Base-by-base conservation (phyloP, 2,113 vertebrate species). In the Leptocoma aspasia region DNA sequence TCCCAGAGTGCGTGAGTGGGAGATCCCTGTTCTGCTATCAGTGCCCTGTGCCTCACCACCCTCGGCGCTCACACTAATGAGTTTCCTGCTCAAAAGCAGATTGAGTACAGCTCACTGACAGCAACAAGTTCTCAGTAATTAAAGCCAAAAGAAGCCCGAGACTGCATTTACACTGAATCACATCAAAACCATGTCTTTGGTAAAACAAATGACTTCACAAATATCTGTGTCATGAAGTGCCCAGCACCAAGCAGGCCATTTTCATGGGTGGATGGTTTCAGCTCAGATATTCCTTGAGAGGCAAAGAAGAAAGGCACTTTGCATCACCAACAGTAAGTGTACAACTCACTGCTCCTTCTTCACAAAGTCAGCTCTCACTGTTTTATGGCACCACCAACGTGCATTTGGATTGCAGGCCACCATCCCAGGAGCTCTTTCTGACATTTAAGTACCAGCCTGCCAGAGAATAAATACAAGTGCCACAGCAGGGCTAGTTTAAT, bases 101-200 rank as follows among this genome's bases (percentile, higher is more conserved):
- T 44, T 27, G 57, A 91, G 61, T 9, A 78, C 93, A 87, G 65
- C 91, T 86, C 86, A 26, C 57, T 24, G 33, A n/a, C 1, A 95
- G 84, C 95, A 87, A 70, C 91, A 82, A 60, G 64, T 85, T 86
- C 78, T 84, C 73, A 45, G 79, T 90, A 94, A 96, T 94, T 82
- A 92, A 93, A 73, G 53, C 44, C 75, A 64, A 70, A 90, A 82
- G 50, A 68, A 91, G 37, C 24, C 78, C 12, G 21, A 77, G 35
- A 45, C 28, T 49, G 53, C 35, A 37, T 28, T 87, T 65, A 65
- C 21, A 80, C 30, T 37, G 56, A 92, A 90, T 41, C 85, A 86
- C 35, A 49, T 69, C 60, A 93, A 65, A 82, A 23, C 28, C 53
- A 45, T 1, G 1, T 41, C 61, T 65, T 19, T 35, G 27, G 30